Base-by-base conservation (phyloP, 2,797 vertebrate species). In the Protosalanx chinensis region DNA sequence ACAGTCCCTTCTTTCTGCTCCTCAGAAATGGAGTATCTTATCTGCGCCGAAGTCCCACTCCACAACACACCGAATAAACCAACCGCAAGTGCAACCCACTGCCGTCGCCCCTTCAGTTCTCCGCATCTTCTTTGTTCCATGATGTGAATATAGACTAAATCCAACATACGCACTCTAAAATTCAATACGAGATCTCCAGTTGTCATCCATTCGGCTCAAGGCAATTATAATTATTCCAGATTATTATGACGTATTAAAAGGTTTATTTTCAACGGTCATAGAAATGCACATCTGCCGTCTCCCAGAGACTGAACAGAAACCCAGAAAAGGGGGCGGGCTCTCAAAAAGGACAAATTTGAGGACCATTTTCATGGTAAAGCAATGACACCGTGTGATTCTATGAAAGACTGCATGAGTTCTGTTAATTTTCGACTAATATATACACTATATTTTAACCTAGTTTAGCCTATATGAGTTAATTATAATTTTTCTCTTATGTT, bases 1-100 rank as follows among this genome's bases (percentile, higher is more conserved):
- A 83, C 76, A 5, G 88, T 84, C 35, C 87, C 89, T 70, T 87
- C 83, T 51, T 89, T 83, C 29, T 85, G 57, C 41, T 93, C 91
- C 74, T 93, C 92, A 0, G 69, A 72, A 30, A 91, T 78, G 0
- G 90, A 88, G 73, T 93, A 93, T 71, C 68, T 78, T 71, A 90
- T 85, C 41, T 90, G 89, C 7, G 79, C 82, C 0, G 68, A 80
- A 57, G 78, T 10, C 0, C 16, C 32, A 64, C 33, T 65, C 15
- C 69, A 80, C 53, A 80, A 67, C 1, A 51, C 49, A 29, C 1
- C 23, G 2, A 58, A 16, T 35, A 62, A 13, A 23, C 37, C 30
- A 35, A 46, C 5, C 12, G 70, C n/a, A 4, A 20, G 61, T 10
- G 15, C 35, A 10, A 77, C 16, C 37, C 56, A 59, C 10, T 56